Conservation (phyloP, 1,140 invertebrate genomes). For the Drosophila carrolli region DNA sequence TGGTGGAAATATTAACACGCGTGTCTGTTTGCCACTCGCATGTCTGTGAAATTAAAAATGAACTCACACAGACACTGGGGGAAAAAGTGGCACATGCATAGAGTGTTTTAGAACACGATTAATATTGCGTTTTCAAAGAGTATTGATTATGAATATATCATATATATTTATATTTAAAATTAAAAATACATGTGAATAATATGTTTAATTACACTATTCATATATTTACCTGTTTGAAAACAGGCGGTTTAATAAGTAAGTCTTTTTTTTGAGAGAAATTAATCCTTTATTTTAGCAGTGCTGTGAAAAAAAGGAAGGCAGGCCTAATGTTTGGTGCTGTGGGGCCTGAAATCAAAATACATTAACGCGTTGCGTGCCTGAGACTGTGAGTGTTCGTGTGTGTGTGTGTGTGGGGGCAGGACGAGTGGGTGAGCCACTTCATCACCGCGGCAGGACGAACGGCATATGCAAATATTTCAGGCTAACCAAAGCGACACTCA, state of each 20-base stretch:
- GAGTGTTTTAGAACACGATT: too few species aligned
- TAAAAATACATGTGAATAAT: too few species aligned
- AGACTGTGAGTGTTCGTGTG: slow-evolving; percentile 23
- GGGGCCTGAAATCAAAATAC: slow-evolving; percentile 75
- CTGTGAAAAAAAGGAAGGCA: slow-evolving; percentile 26
- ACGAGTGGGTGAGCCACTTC: slow-evolving; percentile 55
- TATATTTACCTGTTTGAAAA: too few species aligned
- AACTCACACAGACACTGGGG: slow-evolving; percentile 49
- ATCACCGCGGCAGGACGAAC: slow-evolving; percentile 53
- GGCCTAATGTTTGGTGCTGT: slow-evolving; percentile 47
- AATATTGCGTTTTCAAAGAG: too few species aligned
- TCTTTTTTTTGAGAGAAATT: too few species aligned
- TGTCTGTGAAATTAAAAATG: slow-evolving; percentile 73
- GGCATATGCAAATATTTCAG: slow-evolving; percentile 76
- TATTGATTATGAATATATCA: too few species aligned
- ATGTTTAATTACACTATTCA: too few species aligned
- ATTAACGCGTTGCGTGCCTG: slow-evolving; percentile 77
- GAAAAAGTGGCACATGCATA: background rate
- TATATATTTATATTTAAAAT: too few species aligned
- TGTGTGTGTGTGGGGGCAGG: slow-evolving; percentile 28
- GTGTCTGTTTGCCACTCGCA: slow-evolving; percentile 54
- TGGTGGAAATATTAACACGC: slow-evolving; percentile 73
- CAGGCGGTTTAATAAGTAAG: too few species aligned
- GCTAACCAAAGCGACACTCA: slow-evolving; percentile 68
- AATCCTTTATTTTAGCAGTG: background rate